These are phyloP conservation scores for Formica aserva DNA, from an alignment of 2,888 invertebrate genomes.

Conservation along the genomic window DNA sequence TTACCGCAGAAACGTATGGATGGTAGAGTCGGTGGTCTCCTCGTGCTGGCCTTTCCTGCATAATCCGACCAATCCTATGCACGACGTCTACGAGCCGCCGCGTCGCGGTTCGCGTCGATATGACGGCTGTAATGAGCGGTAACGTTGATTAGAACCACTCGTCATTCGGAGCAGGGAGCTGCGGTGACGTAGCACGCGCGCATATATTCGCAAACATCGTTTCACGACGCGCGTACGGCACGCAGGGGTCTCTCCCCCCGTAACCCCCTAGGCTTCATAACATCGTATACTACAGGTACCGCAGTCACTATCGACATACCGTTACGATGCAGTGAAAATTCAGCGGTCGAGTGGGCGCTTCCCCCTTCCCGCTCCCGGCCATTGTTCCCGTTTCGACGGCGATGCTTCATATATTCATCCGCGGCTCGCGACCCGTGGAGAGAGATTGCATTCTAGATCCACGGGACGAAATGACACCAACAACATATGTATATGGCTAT, in stretches of 20 bases:
- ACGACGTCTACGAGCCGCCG: slow-evolving; percentile 53
- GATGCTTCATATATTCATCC: slow-evolving; percentile 17
- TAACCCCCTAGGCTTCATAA: not conserved
- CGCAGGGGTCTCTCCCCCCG: slow-evolving; percentile 15
- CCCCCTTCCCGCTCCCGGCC: not conserved
- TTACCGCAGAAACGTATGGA: slow-evolving; percentile 69
- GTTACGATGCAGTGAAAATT: slow-evolving; percentile 56
- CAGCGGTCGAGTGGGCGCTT: not conserved
- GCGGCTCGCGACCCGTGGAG: slow-evolving; percentile 7
- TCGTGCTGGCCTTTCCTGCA: slow-evolving; percentile 32
- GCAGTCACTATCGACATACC: slow-evolving; percentile 56
- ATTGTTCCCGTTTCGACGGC: slow-evolving; percentile 57
- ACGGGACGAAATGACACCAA: slow-evolving; percentile 35
- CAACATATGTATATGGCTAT: slow-evolving; percentile 42
- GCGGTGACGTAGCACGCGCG: slow-evolving; percentile 67
- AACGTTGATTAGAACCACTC: slow-evolving; percentile 79
- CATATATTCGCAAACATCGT: slow-evolving; percentile 55
- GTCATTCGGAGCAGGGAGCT: slow-evolving; percentile 74
- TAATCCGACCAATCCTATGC: slow-evolving; percentile 60
- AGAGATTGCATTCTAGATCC: slow-evolving; percentile 48
- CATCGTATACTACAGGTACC: slow-evolving; percentile 47
- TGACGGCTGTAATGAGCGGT: slow-evolving; percentile 62
- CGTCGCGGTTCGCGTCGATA: slow-evolving; percentile 54
- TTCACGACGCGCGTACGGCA: slow-evolving; percentile 21
- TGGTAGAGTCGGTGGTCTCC: slow-evolving; percentile 31